Evolutionary conservation across 2,888 invertebrate species (phyloP).

Genomic region (Linyphia triangularis): DNA sequence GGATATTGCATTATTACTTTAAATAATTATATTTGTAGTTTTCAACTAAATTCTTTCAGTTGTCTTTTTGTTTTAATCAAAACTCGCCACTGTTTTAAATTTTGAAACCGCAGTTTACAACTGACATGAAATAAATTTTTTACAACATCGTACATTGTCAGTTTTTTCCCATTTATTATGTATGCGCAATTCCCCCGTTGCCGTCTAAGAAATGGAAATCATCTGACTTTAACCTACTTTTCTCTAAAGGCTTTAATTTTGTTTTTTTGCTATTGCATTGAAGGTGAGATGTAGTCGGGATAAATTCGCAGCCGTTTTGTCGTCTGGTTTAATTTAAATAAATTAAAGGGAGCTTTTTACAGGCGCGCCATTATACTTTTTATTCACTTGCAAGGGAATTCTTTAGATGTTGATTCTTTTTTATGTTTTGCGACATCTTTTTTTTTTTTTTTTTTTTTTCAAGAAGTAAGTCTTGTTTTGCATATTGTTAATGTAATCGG

Average conservation of each 20-base stretch:
- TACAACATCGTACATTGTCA: neutral
- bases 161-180: slow-evolving; percentile 31
- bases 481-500: too few relatives aligned
- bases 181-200: neutral
- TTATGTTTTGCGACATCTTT: neutral
- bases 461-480: too few relatives aligned
- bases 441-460: too few relatives aligned
- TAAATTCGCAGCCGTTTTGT: slow-evolving; percentile 19
- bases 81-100: too few relatives aligned
- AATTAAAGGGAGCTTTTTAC: slow-evolving; percentile 59
- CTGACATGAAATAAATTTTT: neutral
- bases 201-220: slow-evolving; percentile 42
- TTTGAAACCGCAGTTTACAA: neutral
- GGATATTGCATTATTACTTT: too few relatives aligned
- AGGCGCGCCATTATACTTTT: neutral
- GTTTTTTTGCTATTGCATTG: slow-evolving; percentile 12
- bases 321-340: slow-evolving; percentile 60
- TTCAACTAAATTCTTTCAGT: too few relatives aligned
- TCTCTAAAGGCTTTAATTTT: slow-evolving; percentile 18
- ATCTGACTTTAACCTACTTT: slow-evolving; percentile 53
- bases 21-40: too few relatives aligned
- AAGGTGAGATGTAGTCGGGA: slow-evolving; percentile 42
- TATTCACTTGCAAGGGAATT: neutral
- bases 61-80: too few relatives aligned
- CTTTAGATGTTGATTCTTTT: neutral